Evolutionary conservation across 2,797 vertebrate genomes (phyloP).

Genomic region (Erithacus rubecula): DNA sequence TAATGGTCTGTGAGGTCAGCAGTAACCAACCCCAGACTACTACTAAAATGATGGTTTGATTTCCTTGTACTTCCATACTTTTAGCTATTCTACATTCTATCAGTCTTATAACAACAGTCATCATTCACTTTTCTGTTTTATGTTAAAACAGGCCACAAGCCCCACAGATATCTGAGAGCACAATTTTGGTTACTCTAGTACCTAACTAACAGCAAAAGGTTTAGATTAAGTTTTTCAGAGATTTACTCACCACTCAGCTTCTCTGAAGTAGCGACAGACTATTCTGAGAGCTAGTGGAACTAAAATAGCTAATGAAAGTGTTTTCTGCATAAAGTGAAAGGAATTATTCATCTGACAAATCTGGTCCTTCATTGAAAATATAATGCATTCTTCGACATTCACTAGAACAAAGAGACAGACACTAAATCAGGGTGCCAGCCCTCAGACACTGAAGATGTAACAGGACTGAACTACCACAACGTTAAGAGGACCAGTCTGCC

Average conservation of each 20-base stretch:
- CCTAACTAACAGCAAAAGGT: not conserved
- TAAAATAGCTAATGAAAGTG: not conserved
- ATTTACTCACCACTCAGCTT: not conserved
- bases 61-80: not conserved
- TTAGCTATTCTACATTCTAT: not conserved
- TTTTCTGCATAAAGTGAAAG: not conserved
- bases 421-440: conserved; percentile 5
- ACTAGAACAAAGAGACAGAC: conserved; percentile 5
- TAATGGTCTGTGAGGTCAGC: not conserved
- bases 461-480: not conserved
- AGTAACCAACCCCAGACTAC: not conserved
- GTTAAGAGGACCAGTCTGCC: not conserved
- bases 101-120: not conserved
- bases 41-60: not conserved
- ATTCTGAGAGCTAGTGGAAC: not conserved
- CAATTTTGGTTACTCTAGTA: not conserved
- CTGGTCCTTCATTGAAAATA: not conserved
- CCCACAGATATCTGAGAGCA: not conserved
- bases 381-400: not conserved
- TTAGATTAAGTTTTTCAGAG: not conserved
- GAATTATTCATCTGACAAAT: conserved; percentile 43
- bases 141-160: not conserved
- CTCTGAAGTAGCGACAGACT: not conserved
- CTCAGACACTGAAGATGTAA: not conserved
- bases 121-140: not conserved